Conservation (phyloP, 2,113 vertebrate genomes). For the Oncorhynchus clarkii region DNA sequence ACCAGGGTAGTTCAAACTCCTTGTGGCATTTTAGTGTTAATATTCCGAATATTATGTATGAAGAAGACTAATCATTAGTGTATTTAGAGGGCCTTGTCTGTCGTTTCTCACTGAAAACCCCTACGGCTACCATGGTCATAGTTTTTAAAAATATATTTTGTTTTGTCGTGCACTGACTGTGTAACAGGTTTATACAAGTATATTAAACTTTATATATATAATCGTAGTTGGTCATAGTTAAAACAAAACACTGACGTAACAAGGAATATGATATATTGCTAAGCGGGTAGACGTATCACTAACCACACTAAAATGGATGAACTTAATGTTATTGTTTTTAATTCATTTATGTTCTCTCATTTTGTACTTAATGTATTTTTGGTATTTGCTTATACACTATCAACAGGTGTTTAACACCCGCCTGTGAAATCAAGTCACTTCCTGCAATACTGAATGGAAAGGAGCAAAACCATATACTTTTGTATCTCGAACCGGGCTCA, state of each 20-base stretch:
- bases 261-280: neutral
- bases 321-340: slow-evolving; percentile 10
- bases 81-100: neutral
- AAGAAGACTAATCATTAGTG: neutral
- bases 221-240: neutral
- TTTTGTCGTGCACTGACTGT: slow-evolving; percentile 5
- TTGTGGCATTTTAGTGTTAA: neutral
- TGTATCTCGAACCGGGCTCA: neutral
- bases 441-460: neutral
- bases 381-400: neutral
- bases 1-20: neutral
- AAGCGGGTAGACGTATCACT: slow-evolving; percentile 24
- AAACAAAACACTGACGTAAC: neutral
- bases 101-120: neutral
- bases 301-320: slow-evolving; percentile 52
- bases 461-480: neutral
- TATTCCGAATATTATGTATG: neutral
- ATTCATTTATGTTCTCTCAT: slow-evolving; percentile 9
- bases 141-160: neutral
- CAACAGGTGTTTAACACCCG: neutral
- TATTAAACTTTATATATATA: neutral
- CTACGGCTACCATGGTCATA: slow-evolving; percentile 8
- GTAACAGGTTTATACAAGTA: slow-evolving; percentile 8
- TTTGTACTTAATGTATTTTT: slow-evolving; percentile 12
- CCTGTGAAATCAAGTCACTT: neutral